phyloP scores from a whole-genome alignment of 1,140 invertebrate species.

The Drosophila equinoxialis region DNA sequence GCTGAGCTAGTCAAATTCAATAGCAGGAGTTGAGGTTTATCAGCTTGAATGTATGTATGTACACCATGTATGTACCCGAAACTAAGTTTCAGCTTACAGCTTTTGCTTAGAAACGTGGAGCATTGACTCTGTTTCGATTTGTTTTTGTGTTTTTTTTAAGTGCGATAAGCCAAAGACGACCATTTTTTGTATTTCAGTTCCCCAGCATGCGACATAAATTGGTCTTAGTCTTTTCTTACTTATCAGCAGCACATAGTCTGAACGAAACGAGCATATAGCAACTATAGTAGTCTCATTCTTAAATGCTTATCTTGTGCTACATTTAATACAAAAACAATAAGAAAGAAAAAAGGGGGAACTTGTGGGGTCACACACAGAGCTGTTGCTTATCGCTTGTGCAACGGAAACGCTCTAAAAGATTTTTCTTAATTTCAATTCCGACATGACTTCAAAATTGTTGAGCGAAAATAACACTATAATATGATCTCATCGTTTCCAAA shows the following conservation, averaged over 20 bases:
- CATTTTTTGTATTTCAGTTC: not conserved
- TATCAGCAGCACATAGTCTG: slow-evolving; percentile 15
- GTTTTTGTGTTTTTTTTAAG: slow-evolving; percentile 22
- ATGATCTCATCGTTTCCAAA: slow-evolving; percentile 44
- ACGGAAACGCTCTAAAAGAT: slow-evolving; percentile 49
- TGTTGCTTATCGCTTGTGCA: slow-evolving; percentile 63
- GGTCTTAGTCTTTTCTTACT: slow-evolving; percentile 10
- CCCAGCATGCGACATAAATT: slow-evolving; percentile 54
- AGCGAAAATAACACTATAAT: slow-evolving; percentile 25
- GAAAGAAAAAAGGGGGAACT: slow-evolving; percentile 38
- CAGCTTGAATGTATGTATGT: slow-evolving; percentile 36
- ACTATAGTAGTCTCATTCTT: slow-evolving; percentile 14
- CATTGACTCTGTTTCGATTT: slow-evolving; percentile 56
- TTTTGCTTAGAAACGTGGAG: slow-evolving; percentile 61
- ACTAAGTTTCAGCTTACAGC: slow-evolving; percentile 61
- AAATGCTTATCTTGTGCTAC: slow-evolving; percentile 22
- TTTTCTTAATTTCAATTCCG: slow-evolving; percentile 1
- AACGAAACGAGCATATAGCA: not conserved
- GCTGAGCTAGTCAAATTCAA: slow-evolving; percentile 58
- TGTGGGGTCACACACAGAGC: slow-evolving; percentile 42
- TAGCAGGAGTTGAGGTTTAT: slow-evolving; percentile 69
- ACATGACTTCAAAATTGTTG: slow-evolving; percentile 31
- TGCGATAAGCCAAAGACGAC: slow-evolving; percentile 55
- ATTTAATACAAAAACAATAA: slow-evolving; percentile 32
- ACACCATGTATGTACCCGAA: slow-evolving; percentile 33